These are phyloP conservation scores for Helostoma temminkii DNA, from an alignment of 2,797 vertebrate genomes.

Conservation along the genomic window DNA sequence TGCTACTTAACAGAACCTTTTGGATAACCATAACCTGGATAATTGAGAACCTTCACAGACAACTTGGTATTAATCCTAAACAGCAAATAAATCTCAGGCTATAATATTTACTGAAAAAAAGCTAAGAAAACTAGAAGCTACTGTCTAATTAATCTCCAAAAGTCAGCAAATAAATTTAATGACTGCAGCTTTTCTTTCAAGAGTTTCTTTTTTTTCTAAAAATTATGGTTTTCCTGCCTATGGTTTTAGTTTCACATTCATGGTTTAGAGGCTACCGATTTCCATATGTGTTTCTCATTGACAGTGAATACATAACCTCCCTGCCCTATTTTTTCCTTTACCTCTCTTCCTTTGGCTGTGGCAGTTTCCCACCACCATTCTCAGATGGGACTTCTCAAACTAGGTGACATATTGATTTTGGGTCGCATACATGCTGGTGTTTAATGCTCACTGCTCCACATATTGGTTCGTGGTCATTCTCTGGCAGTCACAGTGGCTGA, in stretches of 20 bases:
- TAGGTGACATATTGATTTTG: constrained; percentile 21
- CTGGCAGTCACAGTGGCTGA: constrained; percentile 17
- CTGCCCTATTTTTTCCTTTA: constrained; percentile 17
- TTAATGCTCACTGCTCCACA: constrained; percentile 25
- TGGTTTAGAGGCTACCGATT: background rate
- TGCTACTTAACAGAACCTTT: too few species aligned
- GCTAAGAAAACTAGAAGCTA: too few species aligned
- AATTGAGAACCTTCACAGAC: too few species aligned
- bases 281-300: constrained; percentile 12
- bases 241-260: background rate
- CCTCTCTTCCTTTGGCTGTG: constrained; percentile 17
- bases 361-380: constrained; percentile 32
- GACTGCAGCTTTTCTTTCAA: too few species aligned
- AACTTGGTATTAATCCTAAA: too few species aligned
- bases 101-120: too few species aligned
- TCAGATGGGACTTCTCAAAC: constrained; percentile 62
- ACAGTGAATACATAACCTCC: constrained; percentile 22
- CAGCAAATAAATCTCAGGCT: too few species aligned
- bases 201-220: too few species aligned
- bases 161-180: too few species aligned
- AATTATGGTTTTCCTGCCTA: too few species aligned
- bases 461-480: constrained; percentile 23
- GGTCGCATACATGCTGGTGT: constrained; percentile 46
- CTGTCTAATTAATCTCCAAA: too few species aligned
- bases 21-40: too few species aligned